phyloP scores from a whole-genome alignment of 2,113 vertebrate genomes.

The Piaya cayana region DNA sequence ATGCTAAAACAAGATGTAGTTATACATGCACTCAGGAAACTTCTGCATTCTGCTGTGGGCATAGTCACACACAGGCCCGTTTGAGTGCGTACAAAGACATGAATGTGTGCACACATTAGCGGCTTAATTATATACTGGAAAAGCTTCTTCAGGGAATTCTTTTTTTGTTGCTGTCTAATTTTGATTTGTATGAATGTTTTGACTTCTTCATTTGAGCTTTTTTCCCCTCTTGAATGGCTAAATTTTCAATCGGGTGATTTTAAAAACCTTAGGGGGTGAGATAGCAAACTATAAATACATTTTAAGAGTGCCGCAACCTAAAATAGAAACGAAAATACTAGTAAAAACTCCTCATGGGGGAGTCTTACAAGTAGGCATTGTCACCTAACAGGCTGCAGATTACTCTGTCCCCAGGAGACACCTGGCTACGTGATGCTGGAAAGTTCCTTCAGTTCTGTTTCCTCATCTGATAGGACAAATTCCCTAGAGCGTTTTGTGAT shows the following conservation, averaged over 20 bases:
- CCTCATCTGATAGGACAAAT: not conserved
- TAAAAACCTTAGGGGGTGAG: not conserved
- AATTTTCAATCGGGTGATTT: not conserved
- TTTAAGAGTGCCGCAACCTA: not conserved
- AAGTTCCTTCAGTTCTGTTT: not conserved
- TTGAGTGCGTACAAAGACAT: not conserved
- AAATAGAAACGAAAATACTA: constrained; percentile 38
- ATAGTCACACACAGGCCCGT: rapidly evolving
- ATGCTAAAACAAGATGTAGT: not conserved
- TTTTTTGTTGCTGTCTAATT: not conserved
- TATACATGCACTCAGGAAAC: not conserved
- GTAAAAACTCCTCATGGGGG: not conserved
- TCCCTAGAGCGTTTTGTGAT: not conserved
- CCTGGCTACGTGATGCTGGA: not conserved
- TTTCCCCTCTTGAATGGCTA: not conserved
- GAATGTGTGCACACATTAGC: not conserved
- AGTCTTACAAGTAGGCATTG: not conserved
- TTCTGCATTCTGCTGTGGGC: not conserved
- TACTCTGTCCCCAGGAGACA: not conserved
- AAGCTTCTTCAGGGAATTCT: not conserved
- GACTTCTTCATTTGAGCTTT: not conserved
- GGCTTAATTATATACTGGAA: not conserved
- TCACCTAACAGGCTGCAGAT: not conserved
- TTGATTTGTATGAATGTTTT: constrained; percentile 7
- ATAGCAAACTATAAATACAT: not conserved